Evolutionary conservation across 2,888 invertebrate species (phyloP).

Genomic region (Drosophila limbata): DNA sequence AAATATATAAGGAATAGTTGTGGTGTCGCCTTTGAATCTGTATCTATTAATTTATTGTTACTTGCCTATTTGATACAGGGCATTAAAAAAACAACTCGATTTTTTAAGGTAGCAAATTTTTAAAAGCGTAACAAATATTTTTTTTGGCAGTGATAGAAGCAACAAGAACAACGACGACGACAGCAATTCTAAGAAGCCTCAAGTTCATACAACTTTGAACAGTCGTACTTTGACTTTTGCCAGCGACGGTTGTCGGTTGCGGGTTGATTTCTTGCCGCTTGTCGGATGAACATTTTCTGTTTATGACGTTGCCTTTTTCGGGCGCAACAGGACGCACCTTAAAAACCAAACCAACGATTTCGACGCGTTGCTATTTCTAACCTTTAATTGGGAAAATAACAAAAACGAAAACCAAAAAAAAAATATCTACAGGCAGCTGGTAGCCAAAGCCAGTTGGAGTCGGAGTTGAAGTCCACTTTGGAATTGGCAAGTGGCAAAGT

Average conservation of each 20-base stretch:
- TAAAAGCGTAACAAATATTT: conserved; percentile 30
- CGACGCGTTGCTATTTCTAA: conserved; percentile 49
- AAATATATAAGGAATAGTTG: too few species aligned
- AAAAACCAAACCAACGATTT: conserved; percentile 39
- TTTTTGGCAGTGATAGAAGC: conserved; percentile 37
- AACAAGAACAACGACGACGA: conserved; percentile 3
- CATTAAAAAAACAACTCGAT: conserved; percentile 16
- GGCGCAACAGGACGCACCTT: conserved; percentile 78
- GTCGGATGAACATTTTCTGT: conserved; percentile 48
- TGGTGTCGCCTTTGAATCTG: too few species aligned
- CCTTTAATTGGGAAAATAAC: conserved; percentile 64
- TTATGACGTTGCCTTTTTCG: conserved; percentile 63
- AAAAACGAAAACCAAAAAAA: neutral
- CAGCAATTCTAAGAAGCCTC: conserved; percentile 38
- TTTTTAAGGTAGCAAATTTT: conserved; percentile 27
- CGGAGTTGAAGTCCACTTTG: conserved; percentile 45
- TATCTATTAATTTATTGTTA: neutral
- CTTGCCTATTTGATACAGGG: neutral
- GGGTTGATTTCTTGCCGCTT: conserved; percentile 32
- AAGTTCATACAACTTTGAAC: conserved; percentile 46
- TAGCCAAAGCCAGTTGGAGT: conserved; percentile 24
- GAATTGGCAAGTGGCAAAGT: conserved; percentile 36
- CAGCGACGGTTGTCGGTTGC: conserved; percentile 49
- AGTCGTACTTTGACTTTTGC: conserved; percentile 76
- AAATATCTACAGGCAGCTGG: conserved; percentile 21